Evolutionary conservation across 2,888 invertebrate genomes (phyloP).

Genomic region (Cheilosia pagana): DNA sequence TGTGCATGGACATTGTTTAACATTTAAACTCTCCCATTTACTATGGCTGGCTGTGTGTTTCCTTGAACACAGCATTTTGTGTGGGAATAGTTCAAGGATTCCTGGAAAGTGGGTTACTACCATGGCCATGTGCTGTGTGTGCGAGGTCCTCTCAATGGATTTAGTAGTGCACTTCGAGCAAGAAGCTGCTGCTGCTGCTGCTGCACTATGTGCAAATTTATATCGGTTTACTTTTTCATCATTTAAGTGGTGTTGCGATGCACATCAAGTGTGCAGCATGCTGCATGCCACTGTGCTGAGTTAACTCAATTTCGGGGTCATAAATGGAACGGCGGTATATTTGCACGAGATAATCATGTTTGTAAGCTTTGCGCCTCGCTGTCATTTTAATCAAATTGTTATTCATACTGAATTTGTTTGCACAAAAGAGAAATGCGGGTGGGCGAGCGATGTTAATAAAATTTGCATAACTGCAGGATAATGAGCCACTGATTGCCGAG

Average conservation of each 20-base stretch:
- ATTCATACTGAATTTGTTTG: slow-evolving; percentile 18
- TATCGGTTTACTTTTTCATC: slow-evolving; percentile 48
- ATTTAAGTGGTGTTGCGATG: slow-evolving; percentile 57
- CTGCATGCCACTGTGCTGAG: slow-evolving; percentile 23
- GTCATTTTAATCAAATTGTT: slow-evolving; percentile 53
- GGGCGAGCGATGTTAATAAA: too few species aligned
- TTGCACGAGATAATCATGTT: slow-evolving; percentile 59
- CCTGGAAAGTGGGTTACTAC: slow-evolving; percentile 53
- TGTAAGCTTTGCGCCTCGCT: slow-evolving; percentile 15
- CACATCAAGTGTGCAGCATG: slow-evolving; percentile 43
- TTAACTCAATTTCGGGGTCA: slow-evolving; percentile 56
- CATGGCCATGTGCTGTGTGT: not conserved
- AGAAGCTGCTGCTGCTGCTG: too few species aligned
- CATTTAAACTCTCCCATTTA: slow-evolving; percentile 6
- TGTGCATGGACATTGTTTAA: not conserved
- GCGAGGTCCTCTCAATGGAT: slow-evolving; percentile 31
- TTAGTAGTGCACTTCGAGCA: not conserved
- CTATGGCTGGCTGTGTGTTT: slow-evolving; percentile 10
- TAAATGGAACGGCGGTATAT: slow-evolving; percentile 39
- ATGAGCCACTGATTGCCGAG: too few species aligned
- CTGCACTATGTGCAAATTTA: slow-evolving; percentile 32
- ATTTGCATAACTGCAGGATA: too few species aligned
- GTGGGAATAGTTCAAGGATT: slow-evolving; percentile 61
- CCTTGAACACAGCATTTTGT: slow-evolving; percentile 26
- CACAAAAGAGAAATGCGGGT: not conserved